These are phyloP conservation scores for Cordilura impudica DNA, from an alignment of 2,888 invertebrate genomes.

Conservation along the genomic window DNA sequence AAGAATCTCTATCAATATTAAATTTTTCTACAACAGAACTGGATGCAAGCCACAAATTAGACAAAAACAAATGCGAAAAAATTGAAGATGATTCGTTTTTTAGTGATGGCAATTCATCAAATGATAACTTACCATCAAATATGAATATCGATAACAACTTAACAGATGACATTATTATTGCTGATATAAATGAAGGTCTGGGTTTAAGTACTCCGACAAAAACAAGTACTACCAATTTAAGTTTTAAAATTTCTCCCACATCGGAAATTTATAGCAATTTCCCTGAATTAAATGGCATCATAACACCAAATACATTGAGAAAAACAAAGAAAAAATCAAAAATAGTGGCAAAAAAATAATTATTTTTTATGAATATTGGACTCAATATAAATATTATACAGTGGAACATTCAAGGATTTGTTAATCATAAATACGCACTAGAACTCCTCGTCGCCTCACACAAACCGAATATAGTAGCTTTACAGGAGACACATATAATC, in stretches of 20 bases:
- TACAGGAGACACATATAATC: too few species aligned
- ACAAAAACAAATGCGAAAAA: too few species aligned
- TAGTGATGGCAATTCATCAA: not conserved
- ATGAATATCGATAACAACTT: constrained; percentile 9
- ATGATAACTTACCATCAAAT: not conserved
- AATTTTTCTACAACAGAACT: too few species aligned
- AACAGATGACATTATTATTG: not conserved
- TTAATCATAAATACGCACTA: not conserved
- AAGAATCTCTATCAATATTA: too few species aligned
- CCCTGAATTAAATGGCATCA: constrained; percentile 13
- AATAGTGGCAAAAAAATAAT: not conserved
- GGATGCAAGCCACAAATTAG: too few species aligned
- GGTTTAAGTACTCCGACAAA: constrained; percentile 1
- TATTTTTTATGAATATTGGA: constrained; percentile 4
- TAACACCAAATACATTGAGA: constrained; percentile 4
- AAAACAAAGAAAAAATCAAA: not conserved
- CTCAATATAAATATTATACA: constrained; percentile 2
- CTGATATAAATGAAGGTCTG: not conserved
- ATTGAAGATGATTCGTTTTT: not conserved
- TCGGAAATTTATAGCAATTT: constrained; percentile 15
- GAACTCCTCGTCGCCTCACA: constrained; percentile 4
- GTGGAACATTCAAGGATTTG: constrained; percentile 9
- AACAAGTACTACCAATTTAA: not conserved
- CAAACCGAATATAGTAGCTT: constrained; percentile 23
- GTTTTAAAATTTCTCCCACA: constrained; percentile 6